These are phyloP conservation scores for Saccostrea echinata DNA, from an alignment of 1,140 invertebrate genomes.

Conservation along the genomic window DNA sequence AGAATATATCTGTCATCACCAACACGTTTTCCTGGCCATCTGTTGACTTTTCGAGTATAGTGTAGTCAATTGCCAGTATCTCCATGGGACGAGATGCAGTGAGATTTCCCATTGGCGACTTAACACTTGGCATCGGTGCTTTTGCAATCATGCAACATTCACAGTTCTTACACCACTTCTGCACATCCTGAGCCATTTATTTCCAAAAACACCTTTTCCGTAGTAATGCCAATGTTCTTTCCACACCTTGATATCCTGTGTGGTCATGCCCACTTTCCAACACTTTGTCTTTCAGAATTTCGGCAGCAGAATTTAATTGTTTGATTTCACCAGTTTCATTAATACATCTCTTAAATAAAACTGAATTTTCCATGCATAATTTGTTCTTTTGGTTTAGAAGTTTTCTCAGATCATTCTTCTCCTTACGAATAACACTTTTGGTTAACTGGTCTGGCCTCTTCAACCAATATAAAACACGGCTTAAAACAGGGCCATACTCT, in stretches of 20 bases:
- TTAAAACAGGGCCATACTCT: slow-evolving; percentile 23
- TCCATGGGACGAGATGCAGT: slow-evolving; percentile 49
- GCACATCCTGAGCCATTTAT: slow-evolving; percentile 41
- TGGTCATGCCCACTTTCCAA: slow-evolving; percentile 50
- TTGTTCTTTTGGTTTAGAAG: slow-evolving; percentile 1
- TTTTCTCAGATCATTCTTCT: slow-evolving; percentile 37
- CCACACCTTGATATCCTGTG: slow-evolving; percentile 50
- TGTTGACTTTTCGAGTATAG: not conserved
- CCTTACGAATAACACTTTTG: not conserved
- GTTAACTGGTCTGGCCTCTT: not conserved
- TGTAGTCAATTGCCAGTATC: not conserved
- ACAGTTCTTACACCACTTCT: slow-evolving; percentile 43
- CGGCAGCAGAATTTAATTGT: slow-evolving; percentile 41
- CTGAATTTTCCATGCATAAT: slow-evolving; percentile 13
- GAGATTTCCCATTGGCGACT: slow-evolving; percentile 48
- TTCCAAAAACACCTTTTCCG: slow-evolving; percentile 53
- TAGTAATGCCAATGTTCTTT: slow-evolving; percentile 18
- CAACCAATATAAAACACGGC: not conserved
- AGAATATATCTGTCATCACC: not conserved
- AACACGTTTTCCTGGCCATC: too few species aligned
- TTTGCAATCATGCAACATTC: too few species aligned
- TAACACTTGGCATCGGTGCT: too few species aligned
- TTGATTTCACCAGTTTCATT: slow-evolving; percentile 40
- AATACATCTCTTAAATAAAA: not conserved
- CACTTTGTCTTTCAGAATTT: slow-evolving; percentile 30